Base-by-base conservation (phyloP, 2,113 vertebrate species). In the Rhipidura dahli region DNA sequence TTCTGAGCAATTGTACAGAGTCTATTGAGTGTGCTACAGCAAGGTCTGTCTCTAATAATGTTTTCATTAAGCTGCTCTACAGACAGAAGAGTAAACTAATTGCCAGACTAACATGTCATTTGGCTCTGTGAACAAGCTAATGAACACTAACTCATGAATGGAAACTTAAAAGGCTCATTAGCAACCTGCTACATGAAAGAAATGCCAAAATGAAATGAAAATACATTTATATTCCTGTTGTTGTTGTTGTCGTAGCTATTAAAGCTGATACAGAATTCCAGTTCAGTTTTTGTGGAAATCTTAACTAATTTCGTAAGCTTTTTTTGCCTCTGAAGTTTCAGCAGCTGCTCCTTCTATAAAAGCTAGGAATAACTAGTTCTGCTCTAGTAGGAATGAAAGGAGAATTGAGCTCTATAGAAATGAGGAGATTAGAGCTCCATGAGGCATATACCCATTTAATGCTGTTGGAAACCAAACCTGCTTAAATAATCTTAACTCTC, bases 371-470 rank as follows among this genome's bases (percentile, higher is more conserved):
- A 77, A 89, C 89, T 91, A 30, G 45, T 70, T 54, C 42, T 92
- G 6, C 76, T 92, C 60, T 77, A 45, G 63, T 39, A 72, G 45
- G 75, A 96, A 80, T 94, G 80, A 95, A 93, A 96, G 73, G 86
- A 89, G 86, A 94, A 81, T 42, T 77, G 90, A 92, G 60, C 54
- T 93, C 93, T 85, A 91, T 93, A 93, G 90, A 97, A 94, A 93
- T 45, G 75, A 95, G 86, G 88, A 97, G 95, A 95, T 96, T 97
- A 97, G 85, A 95, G 45, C 79, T 96, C 86, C 66, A 59, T 93
- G 93, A 93, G 69, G 80, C 70, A 94, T 83, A 88, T 71, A 93
- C 79, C 47, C 63, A 72, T 85, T 95, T 93, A 94, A 83, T 90
- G 71, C 71, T 95, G 70, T 83, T 94, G 78, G 61, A 94, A 89